Percentiles rank a stretch among this genome's conserved stretches.
phyloP scores from a whole-genome alignment of 2,113 vertebrate genomes.

The Pelusios castaneus region DNA sequence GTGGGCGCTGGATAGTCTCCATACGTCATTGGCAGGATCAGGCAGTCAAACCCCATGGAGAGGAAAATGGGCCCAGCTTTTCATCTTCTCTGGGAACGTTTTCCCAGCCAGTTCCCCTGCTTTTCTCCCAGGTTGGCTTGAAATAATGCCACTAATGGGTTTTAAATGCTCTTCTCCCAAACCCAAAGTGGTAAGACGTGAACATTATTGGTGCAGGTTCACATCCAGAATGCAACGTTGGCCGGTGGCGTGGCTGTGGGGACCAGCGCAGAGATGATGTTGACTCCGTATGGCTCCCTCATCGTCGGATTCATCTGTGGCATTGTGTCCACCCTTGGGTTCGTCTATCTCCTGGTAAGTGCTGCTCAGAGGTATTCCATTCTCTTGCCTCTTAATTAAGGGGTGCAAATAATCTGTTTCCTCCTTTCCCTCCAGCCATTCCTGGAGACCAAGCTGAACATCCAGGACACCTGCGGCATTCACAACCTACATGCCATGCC shows the following conservation, averaged over 20 bases:
- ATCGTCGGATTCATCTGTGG: slow-evolving; percentile 90
- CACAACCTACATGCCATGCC: slow-evolving; percentile 95
- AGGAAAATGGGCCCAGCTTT: slow-evolving; percentile 27
- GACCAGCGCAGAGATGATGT: slow-evolving; percentile 92
- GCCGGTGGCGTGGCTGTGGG: slow-evolving; percentile 94
- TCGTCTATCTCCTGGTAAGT: slow-evolving; percentile 88
- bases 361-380: not conserved
- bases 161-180: not conserved
- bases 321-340: slow-evolving; percentile 90
- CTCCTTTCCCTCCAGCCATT: slow-evolving; percentile 80
- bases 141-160: not conserved
- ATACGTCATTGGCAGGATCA: not conserved
- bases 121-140: not conserved
- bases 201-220: slow-evolving; percentile 81
- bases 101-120: not conserved
- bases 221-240: slow-evolving; percentile 94
- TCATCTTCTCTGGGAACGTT: slow-evolving; percentile 12
- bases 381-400: not conserved
- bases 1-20: too few relatives aligned
- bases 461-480: slow-evolving; percentile 95
- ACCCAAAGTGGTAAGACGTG: not conserved
- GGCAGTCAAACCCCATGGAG: not conserved
- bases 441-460: slow-evolving; percentile 84
- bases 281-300: slow-evolving; percentile 89
- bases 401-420: not conserved